Conservation (phyloP, 2,797 vertebrate genomes). For the Halcyon chelicuti region DNA sequence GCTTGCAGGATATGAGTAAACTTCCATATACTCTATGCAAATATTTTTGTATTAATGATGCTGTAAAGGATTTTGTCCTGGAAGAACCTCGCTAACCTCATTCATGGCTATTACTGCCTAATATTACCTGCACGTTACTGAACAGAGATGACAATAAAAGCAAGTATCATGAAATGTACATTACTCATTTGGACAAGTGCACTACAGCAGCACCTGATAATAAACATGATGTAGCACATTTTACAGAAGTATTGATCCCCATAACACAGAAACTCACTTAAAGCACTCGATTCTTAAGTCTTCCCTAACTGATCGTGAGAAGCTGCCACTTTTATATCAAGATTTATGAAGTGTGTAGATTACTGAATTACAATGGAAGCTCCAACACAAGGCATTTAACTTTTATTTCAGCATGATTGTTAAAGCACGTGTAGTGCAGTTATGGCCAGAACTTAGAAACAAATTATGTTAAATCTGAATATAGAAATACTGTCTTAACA, state of each 20-base stretch:
- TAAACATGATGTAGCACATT: neutral
- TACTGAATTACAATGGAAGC: neutral
- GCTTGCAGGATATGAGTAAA: neutral
- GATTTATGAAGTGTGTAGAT: neutral
- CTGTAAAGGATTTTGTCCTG: neutral
- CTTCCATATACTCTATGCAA: neutral
- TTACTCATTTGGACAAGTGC: neutral
- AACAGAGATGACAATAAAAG: neutral
- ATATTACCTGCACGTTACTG: neutral
- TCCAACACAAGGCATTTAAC: neutral
- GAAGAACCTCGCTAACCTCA: neutral
- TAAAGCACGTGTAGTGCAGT: neutral
- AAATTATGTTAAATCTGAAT: neutral
- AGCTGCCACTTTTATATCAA: neutral
- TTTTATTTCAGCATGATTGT: neutral
- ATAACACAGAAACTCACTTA: neutral
- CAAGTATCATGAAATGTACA: neutral
- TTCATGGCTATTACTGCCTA: neutral
- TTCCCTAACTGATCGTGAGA: neutral
- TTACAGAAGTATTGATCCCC: neutral
- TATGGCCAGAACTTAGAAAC: neutral
- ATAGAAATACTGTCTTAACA: neutral
- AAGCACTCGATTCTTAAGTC: neutral
- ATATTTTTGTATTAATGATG: neutral
- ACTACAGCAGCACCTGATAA: neutral